Conservation (phyloP, 2,888 invertebrate genomes). For the Parascotia fuliginaria region DNA sequence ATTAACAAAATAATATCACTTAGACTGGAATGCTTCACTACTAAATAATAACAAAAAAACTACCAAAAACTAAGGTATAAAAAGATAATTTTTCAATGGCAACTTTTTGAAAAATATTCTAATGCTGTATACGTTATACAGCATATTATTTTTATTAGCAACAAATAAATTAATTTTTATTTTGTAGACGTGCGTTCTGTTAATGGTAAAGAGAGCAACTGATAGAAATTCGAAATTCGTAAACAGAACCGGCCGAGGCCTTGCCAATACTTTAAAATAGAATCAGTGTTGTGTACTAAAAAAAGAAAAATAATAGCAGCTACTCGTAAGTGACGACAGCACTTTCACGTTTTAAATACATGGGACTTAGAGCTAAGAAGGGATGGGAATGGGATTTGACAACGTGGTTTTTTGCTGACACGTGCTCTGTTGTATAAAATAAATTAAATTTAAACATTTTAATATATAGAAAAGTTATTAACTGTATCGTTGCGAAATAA, state of each 20-base stretch:
- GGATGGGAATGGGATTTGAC: not conserved
- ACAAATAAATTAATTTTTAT: constrained; percentile 31
- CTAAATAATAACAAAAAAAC: constrained; percentile 32
- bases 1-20: constrained; percentile 60
- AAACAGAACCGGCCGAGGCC: constrained; percentile 48
- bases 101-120: constrained; percentile 62
- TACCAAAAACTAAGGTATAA: constrained; percentile 27
- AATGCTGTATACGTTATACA: constrained; percentile 71
- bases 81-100: constrained; percentile 56
- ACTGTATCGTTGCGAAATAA: too few relatives aligned
- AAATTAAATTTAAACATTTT: not conserved
- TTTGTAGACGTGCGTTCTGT: constrained; percentile 48
- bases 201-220: constrained; percentile 50
- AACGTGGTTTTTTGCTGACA: not conserved
- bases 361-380: constrained; percentile 2
- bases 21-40: constrained; percentile 62
- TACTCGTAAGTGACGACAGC: constrained; percentile 16
- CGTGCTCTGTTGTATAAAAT: not conserved
- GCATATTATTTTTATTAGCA: constrained; percentile 62
- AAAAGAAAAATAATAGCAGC: constrained; percentile 29
- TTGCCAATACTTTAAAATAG: constrained; percentile 73
- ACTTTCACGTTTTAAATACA: constrained; percentile 32
- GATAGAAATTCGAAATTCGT: constrained; percentile 40
- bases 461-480: too few relatives aligned
- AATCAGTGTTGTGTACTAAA: constrained; percentile 42